Conservation (phyloP, 2,113 vertebrate genomes). For the Muntiacus reevesi region DNA sequence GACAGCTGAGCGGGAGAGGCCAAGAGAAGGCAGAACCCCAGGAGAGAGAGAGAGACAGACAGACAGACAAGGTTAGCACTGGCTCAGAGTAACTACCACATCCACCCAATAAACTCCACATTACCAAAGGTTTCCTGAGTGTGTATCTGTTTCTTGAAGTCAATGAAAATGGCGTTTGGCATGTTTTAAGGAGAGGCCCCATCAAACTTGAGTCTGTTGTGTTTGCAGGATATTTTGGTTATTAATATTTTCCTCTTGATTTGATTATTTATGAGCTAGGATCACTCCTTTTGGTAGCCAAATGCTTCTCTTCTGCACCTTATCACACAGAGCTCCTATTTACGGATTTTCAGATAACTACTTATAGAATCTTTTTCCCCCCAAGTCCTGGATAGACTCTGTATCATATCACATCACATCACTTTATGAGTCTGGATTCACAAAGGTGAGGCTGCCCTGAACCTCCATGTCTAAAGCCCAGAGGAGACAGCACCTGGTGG, state of each 20-base stretch:
- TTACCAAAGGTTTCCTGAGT: not conserved
- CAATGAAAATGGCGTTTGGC: not conserved
- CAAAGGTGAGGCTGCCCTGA: not conserved
- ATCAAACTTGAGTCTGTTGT: not conserved
- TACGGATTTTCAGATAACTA: not conserved
- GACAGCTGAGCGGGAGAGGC: not conserved
- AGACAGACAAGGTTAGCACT: not conserved
- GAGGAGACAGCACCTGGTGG: not conserved
- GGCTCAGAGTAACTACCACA: not conserved
- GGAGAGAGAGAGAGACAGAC: no score
- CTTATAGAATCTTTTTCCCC: not conserved
- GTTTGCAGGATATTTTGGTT: not conserved
- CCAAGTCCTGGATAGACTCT: not conserved
- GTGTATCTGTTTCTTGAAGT: not conserved
- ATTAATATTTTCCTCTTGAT: not conserved
- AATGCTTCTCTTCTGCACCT: not conserved
- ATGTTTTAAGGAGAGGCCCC: not conserved
- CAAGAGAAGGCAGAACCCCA: not conserved
- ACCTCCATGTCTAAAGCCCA: not conserved
- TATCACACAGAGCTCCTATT: not conserved
- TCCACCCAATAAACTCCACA: not conserved
- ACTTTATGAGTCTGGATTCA: not conserved
- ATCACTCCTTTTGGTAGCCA: not conserved
- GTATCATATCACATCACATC: not conserved
- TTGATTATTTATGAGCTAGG: constrained; percentile 4